These are phyloP conservation scores for Zootermopsis nevadensis DNA, from an alignment of 2,888 invertebrate species.

Conservation along the genomic window DNA sequence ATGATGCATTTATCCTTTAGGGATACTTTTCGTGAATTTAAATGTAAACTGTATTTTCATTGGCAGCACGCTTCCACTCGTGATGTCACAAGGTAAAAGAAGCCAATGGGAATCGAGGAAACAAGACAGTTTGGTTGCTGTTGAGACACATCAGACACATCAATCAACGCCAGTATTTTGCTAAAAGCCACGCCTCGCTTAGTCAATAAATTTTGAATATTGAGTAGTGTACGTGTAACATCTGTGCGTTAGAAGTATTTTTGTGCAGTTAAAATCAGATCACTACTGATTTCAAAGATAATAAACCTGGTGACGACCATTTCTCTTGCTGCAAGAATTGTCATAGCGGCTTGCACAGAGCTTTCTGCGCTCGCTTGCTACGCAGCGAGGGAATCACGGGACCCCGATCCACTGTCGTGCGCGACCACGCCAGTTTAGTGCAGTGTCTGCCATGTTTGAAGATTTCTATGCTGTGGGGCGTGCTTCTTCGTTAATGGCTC, in stretches of 20 bases:
- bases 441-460: slow-evolving; percentile 55
- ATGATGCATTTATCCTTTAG: slow-evolving; percentile 53
- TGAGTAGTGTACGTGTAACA: slow-evolving; percentile 46
- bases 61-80: slow-evolving; percentile 53
- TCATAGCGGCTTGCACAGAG: slow-evolving; percentile 7
- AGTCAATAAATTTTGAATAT: slow-evolving; percentile 53
- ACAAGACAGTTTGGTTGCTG: slow-evolving; percentile 47
- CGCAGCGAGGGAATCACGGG: slow-evolving; percentile 46
- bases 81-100: slow-evolving; percentile 56
- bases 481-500: slow-evolving; percentile 52
- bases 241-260: slow-evolving; percentile 39
- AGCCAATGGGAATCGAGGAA: slow-evolving; percentile 55
- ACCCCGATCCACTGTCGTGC: slow-evolving; percentile 34
- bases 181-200: slow-evolving; percentile 54
- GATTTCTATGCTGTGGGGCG: slow-evolving; percentile 53
- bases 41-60: slow-evolving; percentile 54
- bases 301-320: slow-evolving; percentile 16
- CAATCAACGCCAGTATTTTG: slow-evolving; percentile 55
- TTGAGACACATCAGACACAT: slow-evolving; percentile 54
- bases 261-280: slow-evolving; percentile 34
- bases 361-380: slow-evolving; percentile 29
- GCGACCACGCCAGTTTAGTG: slow-evolving; percentile 53
- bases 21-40: slow-evolving; percentile 39
- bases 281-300: slow-evolving; percentile 3
- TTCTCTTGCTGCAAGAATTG: slow-evolving; percentile 1